A percentile compares a stretch with the other conserved stretches of the same genome.
These are phyloP conservation scores for Gastrophryne carolinensis DNA, from an alignment of 2,797 vertebrate species.

Conservation along the genomic window DNA sequence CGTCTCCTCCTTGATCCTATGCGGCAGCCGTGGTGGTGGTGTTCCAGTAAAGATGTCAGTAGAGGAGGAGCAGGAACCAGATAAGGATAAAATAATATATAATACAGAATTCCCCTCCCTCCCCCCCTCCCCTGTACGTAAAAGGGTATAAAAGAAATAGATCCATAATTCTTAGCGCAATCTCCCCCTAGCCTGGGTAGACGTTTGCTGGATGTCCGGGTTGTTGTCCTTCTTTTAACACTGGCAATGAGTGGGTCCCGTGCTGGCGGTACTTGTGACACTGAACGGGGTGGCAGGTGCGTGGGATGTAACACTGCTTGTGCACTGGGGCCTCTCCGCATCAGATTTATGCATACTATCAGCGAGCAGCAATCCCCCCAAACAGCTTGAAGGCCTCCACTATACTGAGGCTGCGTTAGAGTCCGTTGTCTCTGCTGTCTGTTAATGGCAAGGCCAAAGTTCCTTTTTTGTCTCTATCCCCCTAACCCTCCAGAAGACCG, in stretches of 20 bases:
- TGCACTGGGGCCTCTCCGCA: background rate
- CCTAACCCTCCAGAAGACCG: conserved; percentile 46
- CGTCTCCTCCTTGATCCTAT: background rate
- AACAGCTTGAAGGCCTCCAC: conserved; percentile 1
- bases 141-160: conserved; percentile 46
- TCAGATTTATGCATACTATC: background rate
- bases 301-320: background rate
- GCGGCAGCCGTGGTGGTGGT: too few relatives aligned
- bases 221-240: background rate
- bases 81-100: conserved; percentile 48
- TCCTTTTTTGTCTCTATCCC: conserved; percentile 27
- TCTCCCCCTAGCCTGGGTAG: background rate
- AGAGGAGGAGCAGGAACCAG: conserved; percentile 33
- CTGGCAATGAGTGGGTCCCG: conserved; percentile 1
- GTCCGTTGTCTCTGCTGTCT: background rate
- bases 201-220: background rate
- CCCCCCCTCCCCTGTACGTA: conserved; percentile 16
- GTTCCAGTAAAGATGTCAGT: conserved; percentile 20
- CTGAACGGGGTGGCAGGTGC: background rate
- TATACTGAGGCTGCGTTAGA: conserved; percentile 1
- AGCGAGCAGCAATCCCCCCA: conserved; percentile 14
- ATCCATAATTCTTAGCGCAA: conserved; percentile 10
- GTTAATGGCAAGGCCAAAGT: conserved; percentile 1
- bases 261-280: background rate
- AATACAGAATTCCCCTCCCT: conserved; percentile 27